Conservation (phyloP, 2,888 invertebrate species). For the Oscheius sp. region DNA sequence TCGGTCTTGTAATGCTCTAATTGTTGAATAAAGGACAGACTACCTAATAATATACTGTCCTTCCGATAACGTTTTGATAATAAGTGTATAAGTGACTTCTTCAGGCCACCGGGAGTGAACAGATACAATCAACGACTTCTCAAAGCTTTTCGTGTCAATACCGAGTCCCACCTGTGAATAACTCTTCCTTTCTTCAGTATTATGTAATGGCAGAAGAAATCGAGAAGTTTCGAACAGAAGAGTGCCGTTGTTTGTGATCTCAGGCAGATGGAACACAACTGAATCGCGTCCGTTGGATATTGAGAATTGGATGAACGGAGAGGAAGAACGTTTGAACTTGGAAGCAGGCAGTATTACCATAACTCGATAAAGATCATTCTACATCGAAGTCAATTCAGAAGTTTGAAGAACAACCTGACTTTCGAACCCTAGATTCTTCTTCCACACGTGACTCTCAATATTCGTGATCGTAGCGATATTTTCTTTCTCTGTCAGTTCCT, state of each 20-base stretch:
- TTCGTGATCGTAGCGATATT: too few species aligned
- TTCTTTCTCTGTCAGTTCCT: too few species aligned
- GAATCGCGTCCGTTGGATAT: constrained; percentile 26
- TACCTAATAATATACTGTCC: constrained; percentile 15
- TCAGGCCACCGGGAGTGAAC: background rate
- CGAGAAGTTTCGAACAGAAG: constrained; percentile 5
- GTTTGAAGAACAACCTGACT: background rate
- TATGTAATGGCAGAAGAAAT: constrained; percentile 5
- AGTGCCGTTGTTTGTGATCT: constrained; percentile 14
- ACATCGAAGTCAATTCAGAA: background rate
- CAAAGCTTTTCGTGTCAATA: background rate
- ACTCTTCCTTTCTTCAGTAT: background rate
- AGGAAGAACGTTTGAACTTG: background rate
- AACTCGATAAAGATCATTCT: constrained; percentile 16
- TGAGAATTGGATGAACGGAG: constrained; percentile 5
- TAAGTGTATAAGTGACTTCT: background rate
- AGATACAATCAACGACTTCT: background rate
- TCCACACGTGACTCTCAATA: constrained; percentile 8
- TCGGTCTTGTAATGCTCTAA: background rate
- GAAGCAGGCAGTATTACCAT: background rate
- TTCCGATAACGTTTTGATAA: background rate
- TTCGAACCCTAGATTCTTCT: background rate
- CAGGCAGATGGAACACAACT: constrained; percentile 18
- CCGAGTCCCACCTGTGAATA: background rate
- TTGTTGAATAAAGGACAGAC: background rate